Conservation (phyloP, 2,888 invertebrate species). For the Apamea epomidion region DNA sequence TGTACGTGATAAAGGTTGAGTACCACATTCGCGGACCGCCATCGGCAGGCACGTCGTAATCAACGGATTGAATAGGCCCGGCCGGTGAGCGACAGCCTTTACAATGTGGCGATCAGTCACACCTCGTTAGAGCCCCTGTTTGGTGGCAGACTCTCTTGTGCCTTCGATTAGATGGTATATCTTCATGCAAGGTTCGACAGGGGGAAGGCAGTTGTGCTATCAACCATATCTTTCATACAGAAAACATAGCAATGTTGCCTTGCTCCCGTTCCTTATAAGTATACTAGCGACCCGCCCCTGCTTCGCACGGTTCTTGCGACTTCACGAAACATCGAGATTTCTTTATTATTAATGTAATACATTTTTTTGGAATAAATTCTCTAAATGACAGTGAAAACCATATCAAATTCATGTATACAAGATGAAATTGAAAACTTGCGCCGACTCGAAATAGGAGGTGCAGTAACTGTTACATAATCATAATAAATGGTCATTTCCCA, state of each 20-base stretch:
- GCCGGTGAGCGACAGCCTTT: slow-evolving; percentile 19
- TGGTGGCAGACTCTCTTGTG: neutral
- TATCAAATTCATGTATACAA: too few species aligned
- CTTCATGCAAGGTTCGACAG: neutral
- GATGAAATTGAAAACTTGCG: too few species aligned
- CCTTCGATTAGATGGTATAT: neutral
- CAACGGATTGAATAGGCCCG: slow-evolving; percentile 18
- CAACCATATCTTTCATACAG: neutral
- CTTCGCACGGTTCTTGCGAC: neutral
- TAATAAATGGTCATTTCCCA: too few species aligned
- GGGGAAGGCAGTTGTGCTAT: neutral
- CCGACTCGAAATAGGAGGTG: too few species aligned
- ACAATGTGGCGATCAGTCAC: slow-evolving; percentile 16
- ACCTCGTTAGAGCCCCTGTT: neutral
- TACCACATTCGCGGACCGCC: neutral
- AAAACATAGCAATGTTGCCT: neutral
- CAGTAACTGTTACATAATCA: too few species aligned
- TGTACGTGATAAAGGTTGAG: slow-evolving; percentile 23
- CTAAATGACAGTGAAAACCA: too few species aligned
- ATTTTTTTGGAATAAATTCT: too few species aligned
- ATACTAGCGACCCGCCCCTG: neutral
- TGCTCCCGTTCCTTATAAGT: neutral
- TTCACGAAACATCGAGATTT: neutral
- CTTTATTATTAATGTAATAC: neutral
- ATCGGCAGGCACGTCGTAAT: slow-evolving; percentile 5